Conservation (phyloP, 2,888 invertebrate genomes). For the Odiellus spinosus region DNA sequence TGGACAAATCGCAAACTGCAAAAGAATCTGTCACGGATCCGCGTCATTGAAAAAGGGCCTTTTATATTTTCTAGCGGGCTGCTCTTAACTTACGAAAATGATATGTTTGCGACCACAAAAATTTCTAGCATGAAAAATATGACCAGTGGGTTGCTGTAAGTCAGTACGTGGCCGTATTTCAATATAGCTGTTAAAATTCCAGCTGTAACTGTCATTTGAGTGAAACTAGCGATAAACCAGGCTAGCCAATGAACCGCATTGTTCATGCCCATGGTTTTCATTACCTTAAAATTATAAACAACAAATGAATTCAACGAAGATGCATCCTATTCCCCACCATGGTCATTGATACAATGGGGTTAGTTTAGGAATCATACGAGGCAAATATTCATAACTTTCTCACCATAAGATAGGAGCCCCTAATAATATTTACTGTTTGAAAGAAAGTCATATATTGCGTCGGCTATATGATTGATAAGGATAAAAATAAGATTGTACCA, state of each 20-base stretch:
- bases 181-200: conserved; percentile 52
- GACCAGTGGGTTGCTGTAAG: conserved; percentile 42
- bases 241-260: conserved; percentile 42
- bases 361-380: neutral
- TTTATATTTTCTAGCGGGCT: conserved; percentile 41
- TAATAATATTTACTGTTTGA: too few species aligned
- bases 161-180: conserved; percentile 49
- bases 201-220: conserved; percentile 41
- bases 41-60: too few species aligned
- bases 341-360: neutral
- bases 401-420: too few species aligned
- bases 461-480: too few species aligned
- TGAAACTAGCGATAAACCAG: conserved; percentile 41
- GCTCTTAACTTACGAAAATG: conserved; percentile 35
- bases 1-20: too few species aligned
- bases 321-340: too few species aligned
- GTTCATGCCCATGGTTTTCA: conserved; percentile 41
- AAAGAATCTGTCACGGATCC: too few species aligned
- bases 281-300: conserved; percentile 29
- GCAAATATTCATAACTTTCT: too few species aligned
- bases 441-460: too few species aligned
- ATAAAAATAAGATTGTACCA: too few species aligned
- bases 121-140: conserved; percentile 17
- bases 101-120: conserved; percentile 19
- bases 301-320: conserved; percentile 17